Evolutionary conservation across 2,888 invertebrate genomes (phyloP).

Genomic region (Zootermopsis nevadensis): DNA sequence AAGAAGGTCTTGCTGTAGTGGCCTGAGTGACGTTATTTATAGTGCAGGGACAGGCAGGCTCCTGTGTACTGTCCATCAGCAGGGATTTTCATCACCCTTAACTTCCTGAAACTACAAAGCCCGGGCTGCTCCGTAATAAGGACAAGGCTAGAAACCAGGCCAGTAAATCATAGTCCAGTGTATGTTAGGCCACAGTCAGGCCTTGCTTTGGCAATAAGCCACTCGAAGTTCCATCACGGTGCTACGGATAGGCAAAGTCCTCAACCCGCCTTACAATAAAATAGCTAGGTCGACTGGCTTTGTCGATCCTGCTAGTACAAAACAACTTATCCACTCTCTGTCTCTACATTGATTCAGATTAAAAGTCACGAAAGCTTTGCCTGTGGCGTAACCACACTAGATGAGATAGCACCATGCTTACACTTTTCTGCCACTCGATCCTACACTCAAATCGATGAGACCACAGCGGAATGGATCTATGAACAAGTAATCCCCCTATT

Average conservation of each 20-base stretch:
- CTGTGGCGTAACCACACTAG: neutral
- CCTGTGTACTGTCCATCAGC: too few species aligned
- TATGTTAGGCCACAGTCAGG: neutral
- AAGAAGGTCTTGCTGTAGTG: too few species aligned
- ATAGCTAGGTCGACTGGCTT: neutral
- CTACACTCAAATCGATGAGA: too few species aligned
- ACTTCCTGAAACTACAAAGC: too few species aligned
- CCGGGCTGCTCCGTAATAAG: too few species aligned
- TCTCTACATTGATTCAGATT: neutral
- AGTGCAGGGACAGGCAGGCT: too few species aligned
- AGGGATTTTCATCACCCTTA: too few species aligned
- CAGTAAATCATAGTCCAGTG: constrained; percentile 14
- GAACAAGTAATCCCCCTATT: too few species aligned
- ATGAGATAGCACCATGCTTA: too few species aligned
- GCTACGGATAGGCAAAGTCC: neutral
- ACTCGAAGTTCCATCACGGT: neutral
- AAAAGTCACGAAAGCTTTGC: neutral
- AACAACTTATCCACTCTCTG: neutral
- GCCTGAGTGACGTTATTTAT: too few species aligned
- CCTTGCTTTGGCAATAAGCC: constrained; percentile 23
- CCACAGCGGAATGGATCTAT: too few species aligned
- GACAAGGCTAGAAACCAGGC: neutral
- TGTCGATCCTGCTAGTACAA: neutral
- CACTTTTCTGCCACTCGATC: too few species aligned
- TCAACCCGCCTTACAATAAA: neutral